phyloP scores from a whole-genome alignment of 2,888 invertebrate species.

The Andrena trimmerana region DNA sequence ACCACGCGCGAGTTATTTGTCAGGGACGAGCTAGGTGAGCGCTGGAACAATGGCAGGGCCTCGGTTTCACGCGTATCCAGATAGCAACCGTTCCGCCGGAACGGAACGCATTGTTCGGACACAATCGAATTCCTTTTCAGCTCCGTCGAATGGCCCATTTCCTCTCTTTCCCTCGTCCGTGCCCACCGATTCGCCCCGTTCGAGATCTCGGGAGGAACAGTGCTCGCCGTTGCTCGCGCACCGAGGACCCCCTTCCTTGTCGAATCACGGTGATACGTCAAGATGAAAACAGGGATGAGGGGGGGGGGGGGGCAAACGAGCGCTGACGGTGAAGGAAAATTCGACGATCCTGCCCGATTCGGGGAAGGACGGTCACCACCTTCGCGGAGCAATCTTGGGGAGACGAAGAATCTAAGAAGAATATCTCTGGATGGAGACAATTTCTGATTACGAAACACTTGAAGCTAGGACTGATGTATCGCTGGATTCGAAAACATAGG shows the following conservation, averaged over 20 bases:
- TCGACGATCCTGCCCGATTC: background rate
- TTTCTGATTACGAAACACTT: too few relatives aligned
- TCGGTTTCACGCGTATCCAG: conserved; percentile 62
- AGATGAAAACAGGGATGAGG: conserved; percentile 23
- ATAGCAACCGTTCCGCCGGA: conserved; percentile 57
- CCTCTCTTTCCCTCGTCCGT: conserved; percentile 18
- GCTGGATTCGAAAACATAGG: too few relatives aligned
- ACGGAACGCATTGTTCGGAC: conserved; percentile 62
- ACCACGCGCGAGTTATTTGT: conserved; percentile 29
- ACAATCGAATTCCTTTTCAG: conserved; percentile 67
- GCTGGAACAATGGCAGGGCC: conserved; percentile 52
- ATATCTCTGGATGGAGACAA: too few relatives aligned
- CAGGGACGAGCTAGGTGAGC: conserved; percentile 32
- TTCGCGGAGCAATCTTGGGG: background rate
- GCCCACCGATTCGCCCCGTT: background rate
- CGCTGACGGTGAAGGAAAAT: background rate
- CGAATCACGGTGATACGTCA: conserved; percentile 42
- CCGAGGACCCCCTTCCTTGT: conserved; percentile 20
- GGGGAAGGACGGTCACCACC: background rate
- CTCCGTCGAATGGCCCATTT: conserved; percentile 58
- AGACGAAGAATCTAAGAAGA: background rate
- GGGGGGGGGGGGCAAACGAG: too few relatives aligned
- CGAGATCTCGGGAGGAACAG: background rate
- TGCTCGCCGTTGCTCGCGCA: conserved; percentile 8
- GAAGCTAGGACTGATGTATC: too few relatives aligned